Conservation (phyloP, 2,888 invertebrate species). For the Leucophora obtusa region DNA sequence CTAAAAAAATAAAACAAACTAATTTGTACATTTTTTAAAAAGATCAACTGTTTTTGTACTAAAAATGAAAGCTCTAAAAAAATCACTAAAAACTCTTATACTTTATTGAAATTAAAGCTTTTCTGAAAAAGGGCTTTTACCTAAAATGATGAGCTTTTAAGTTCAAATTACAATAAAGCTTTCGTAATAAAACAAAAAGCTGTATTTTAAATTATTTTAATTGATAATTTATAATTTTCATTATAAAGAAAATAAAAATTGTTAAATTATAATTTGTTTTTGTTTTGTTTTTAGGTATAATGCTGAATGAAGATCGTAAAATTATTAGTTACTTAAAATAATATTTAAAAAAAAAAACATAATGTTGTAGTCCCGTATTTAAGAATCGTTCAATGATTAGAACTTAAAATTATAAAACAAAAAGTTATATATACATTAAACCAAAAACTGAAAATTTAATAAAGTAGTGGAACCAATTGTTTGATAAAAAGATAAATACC, state of each 20-base stretch:
- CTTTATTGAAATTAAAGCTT: neutral
- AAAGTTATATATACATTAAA: slow-evolving; percentile 54
- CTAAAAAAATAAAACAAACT: slow-evolving; percentile 66
- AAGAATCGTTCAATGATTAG: slow-evolving; percentile 63
- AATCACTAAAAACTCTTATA: neutral
- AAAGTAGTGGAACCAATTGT: slow-evolving; percentile 75
- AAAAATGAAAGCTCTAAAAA: neutral
- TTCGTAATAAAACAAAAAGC: slow-evolving; percentile 12
- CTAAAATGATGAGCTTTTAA: neutral
- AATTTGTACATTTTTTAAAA: slow-evolving; percentile 19
- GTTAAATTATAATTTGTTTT: slow-evolving; percentile 12
- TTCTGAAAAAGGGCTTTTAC: neutral
- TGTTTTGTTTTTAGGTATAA: slow-evolving; percentile 42
- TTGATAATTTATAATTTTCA: neutral
- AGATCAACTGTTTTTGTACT: slow-evolving; percentile 32
- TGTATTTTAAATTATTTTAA: neutral
- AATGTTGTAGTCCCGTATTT: slow-evolving; percentile 62
- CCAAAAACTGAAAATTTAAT: slow-evolving; percentile 65
- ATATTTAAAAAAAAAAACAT: slow-evolving; percentile 56
- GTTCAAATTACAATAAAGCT: slow-evolving; percentile 35
- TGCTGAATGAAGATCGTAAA: slow-evolving; percentile 64
- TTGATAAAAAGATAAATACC: slow-evolving; percentile 62
- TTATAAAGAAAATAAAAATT: slow-evolving; percentile 15
- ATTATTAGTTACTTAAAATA: slow-evolving; percentile 60
- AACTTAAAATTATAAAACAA: slow-evolving; percentile 52